A percentile compares a stretch with the other conserved stretches of the same genome.
Conservation (phyloP, 2,113 vertebrate species). For the Ochotona curzoniae region DNA sequence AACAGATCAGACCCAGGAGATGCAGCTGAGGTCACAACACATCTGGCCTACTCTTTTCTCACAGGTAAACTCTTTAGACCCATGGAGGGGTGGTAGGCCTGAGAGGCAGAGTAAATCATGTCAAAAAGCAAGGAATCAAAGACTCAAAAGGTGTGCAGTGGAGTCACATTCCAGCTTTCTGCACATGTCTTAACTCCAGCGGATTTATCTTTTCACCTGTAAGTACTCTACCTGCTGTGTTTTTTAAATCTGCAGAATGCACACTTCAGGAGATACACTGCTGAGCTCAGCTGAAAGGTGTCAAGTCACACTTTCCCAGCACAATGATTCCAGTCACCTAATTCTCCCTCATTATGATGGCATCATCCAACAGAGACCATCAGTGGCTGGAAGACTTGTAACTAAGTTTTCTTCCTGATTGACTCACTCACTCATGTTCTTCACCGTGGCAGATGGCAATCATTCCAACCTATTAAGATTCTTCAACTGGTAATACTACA, state of each 20-base stretch:
- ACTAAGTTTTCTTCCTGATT: background rate
- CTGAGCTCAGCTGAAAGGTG: background rate
- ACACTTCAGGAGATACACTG: background rate
- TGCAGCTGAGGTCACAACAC: background rate
- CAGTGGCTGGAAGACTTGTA: background rate
- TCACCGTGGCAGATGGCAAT: background rate
- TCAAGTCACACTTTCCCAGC: background rate
- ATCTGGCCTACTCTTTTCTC: background rate
- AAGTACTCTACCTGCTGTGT: background rate
- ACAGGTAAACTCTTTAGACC: background rate
- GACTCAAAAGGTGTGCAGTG: background rate
- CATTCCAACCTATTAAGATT: background rate
- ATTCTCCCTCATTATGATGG: fast-evolving
- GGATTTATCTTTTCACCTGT: background rate
- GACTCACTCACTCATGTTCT: background rate
- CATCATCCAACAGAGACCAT: background rate
- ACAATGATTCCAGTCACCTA: background rate
- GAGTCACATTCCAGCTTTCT: background rate
- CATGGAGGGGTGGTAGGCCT: fast-evolving
- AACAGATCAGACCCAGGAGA: background rate
- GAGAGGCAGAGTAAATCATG: no score
- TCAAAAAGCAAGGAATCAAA: background rate
- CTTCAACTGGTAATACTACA: background rate
- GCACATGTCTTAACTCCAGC: background rate
- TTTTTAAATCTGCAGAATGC: no score